A percentile compares a stretch with the other conserved stretches of the same genome.
Evolutionary conservation across 1,140 invertebrate species (phyloP).

Genomic region (Drosophila parabipectinata): DNA sequence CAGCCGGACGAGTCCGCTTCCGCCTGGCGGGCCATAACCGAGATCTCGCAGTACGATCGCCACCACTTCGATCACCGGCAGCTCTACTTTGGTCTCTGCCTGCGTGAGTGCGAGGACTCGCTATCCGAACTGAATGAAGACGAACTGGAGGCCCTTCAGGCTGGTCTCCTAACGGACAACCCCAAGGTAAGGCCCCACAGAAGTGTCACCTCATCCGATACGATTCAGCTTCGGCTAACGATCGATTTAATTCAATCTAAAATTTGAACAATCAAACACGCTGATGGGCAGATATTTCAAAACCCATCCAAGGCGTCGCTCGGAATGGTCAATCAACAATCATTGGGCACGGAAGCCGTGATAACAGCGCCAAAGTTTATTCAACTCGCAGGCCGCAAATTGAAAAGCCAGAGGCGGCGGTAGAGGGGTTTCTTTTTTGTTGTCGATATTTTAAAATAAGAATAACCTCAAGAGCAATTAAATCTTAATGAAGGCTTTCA

Average conservation of each 20-base stretch:
- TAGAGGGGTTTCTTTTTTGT: constrained; percentile 1
- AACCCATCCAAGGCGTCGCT: constrained; percentile 35
- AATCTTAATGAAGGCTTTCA: neutral
- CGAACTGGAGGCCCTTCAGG: constrained; percentile 41
- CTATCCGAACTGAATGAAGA: constrained; percentile 44
- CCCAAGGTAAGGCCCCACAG: constrained; percentile 62
- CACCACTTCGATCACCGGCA: constrained; percentile 86
- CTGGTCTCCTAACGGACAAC: constrained; percentile 68
- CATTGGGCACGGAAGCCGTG: constrained; percentile 44
- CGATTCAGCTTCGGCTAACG: constrained; percentile 25
- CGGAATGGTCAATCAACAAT: constrained; percentile 32
- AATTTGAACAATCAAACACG: constrained; percentile 48
- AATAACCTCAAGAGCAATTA: neutral
- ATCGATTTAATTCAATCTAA: constrained; percentile 60
- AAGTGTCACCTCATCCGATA: constrained; percentile 35
- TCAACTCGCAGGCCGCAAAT: constrained; percentile 34
- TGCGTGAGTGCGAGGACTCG: constrained; percentile 71
- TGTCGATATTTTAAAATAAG: neutral
- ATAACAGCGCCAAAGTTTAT: constrained; percentile 50
- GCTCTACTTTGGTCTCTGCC: constrained; percentile 85
- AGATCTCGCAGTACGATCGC: constrained; percentile 84
- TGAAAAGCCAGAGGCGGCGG: constrained; percentile 13
- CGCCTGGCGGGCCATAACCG: constrained; percentile 84
- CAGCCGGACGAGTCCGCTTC: constrained; percentile 60
- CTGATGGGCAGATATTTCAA: constrained; percentile 46